These are phyloP conservation scores for Drosophila pseudotakahashii DNA, from an alignment of 2,888 invertebrate genomes.

Conservation along the genomic window DNA sequence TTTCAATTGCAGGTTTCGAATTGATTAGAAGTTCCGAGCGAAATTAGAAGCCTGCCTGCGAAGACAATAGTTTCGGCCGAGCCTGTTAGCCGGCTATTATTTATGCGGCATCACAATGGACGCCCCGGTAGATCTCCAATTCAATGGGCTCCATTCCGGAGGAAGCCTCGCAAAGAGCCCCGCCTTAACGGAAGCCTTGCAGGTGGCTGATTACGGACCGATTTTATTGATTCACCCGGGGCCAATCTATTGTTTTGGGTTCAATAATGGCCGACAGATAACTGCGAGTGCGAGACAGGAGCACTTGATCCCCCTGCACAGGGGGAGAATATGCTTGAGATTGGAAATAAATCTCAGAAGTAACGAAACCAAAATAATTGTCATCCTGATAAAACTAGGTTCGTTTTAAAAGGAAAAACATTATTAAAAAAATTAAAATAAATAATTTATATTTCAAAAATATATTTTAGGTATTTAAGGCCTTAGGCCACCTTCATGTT, in stretches of 20 bases:
- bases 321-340: neutral
- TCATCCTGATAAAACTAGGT: no score
- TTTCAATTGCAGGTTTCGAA: slow-evolving; percentile 30
- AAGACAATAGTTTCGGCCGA: slow-evolving; percentile 19
- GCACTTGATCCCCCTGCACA: neutral
- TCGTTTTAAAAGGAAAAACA: no score
- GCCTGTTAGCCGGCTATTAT: slow-evolving; percentile 11
- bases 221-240: slow-evolving; percentile 10
- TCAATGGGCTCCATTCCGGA: neutral
- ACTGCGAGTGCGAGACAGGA: neutral
- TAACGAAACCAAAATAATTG: no score
- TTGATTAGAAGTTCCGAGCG: slow-evolving; percentile 18
- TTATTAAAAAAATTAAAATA: no score
- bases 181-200: neutral
- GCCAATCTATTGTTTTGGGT: slow-evolving; percentile 5
- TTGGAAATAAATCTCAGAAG: neutral
- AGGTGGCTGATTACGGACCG: slow-evolving; percentile 17
- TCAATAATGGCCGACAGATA: slow-evolving; percentile 11
- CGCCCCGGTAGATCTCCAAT: neutral
- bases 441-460: no score
- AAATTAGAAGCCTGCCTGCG: slow-evolving; percentile 8
- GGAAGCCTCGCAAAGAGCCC: neutral
- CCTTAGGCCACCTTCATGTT: no score
- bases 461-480: no score
- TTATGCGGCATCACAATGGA: slow-evolving; percentile 13